phyloP scores from a whole-genome alignment of 2,797 vertebrate genomes.

The Chelonia mydas region DNA sequence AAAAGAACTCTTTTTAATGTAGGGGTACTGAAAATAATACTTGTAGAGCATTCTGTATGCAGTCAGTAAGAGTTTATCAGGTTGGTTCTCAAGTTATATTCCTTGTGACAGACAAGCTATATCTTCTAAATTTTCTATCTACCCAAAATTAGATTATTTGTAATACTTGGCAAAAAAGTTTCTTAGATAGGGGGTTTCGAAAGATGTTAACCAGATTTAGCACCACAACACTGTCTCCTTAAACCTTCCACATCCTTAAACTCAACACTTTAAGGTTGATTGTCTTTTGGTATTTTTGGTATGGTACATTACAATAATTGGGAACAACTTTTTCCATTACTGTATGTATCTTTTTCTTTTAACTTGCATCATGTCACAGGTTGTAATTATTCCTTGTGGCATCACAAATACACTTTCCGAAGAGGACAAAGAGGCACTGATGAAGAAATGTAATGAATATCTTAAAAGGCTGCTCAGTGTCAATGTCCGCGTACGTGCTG shows the following conservation, averaged over 20 bases:
- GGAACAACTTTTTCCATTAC: background rate
- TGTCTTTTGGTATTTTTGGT: background rate
- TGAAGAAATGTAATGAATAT: constrained; percentile 91
- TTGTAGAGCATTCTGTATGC: background rate
- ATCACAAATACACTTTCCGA: constrained; percentile 93
- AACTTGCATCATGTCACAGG: constrained; percentile 75
- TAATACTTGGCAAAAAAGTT: background rate
- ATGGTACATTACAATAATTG: background rate
- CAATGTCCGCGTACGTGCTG: constrained; percentile 86
- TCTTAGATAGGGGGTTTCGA: background rate
- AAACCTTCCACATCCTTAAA: background rate
- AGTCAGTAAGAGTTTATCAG: background rate
- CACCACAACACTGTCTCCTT: background rate
- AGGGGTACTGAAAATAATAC: background rate
- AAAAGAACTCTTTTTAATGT: background rate
- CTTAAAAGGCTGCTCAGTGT: constrained; percentile 80
- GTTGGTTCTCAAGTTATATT: background rate
- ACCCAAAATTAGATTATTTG: background rate
- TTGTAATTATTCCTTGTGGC: constrained; percentile 96
- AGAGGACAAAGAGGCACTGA: constrained; percentile 87
- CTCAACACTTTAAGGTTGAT: background rate
- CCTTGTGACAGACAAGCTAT: background rate
- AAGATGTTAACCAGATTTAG: background rate
- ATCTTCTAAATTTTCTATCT: background rate
- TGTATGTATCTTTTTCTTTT: background rate